Evolutionary conservation across 1,140 invertebrate genomes (phyloP).

Genomic region (Monomorium pharaonis): DNA sequence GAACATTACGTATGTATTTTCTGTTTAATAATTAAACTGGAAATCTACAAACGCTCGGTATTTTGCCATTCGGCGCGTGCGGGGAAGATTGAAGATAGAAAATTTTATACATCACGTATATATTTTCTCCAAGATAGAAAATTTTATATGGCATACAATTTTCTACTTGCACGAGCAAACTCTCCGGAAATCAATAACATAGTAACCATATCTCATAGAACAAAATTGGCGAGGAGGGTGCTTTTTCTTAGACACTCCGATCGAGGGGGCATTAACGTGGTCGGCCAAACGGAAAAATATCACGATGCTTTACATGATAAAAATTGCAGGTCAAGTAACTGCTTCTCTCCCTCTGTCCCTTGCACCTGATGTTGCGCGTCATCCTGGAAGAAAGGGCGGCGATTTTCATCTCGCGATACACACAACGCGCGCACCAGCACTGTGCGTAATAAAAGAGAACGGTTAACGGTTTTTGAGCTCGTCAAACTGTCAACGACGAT

Average conservation of each 20-base stretch:
- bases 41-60: not conserved
- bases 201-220: constrained; percentile 4
- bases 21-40: not conserved
- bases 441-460: constrained; percentile 44
- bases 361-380: not conserved
- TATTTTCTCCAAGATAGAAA: constrained; percentile 14
- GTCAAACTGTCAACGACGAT: not conserved
- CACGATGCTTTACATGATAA: not conserved
- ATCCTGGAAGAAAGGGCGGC: not conserved
- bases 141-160: constrained; percentile 26
- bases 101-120: constrained; percentile 2
- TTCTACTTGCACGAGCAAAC: constrained; percentile 2
- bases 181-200: constrained; percentile 25
- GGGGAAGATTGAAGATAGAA: not conserved
- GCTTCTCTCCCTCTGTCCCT: not conserved
- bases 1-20: not conserved
- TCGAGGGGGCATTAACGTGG: not conserved
- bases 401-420: not conserved
- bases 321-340: constrained; percentile 10
- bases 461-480: constrained; percentile 38
- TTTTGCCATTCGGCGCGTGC: not conserved
- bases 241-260: not conserved
- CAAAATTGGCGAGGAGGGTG: not conserved
- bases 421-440: constrained; percentile 34
- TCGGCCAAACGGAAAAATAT: not conserved